phyloP scores from a whole-genome alignment of 1,140 invertebrate species.

The Ladona fulva region DNA sequence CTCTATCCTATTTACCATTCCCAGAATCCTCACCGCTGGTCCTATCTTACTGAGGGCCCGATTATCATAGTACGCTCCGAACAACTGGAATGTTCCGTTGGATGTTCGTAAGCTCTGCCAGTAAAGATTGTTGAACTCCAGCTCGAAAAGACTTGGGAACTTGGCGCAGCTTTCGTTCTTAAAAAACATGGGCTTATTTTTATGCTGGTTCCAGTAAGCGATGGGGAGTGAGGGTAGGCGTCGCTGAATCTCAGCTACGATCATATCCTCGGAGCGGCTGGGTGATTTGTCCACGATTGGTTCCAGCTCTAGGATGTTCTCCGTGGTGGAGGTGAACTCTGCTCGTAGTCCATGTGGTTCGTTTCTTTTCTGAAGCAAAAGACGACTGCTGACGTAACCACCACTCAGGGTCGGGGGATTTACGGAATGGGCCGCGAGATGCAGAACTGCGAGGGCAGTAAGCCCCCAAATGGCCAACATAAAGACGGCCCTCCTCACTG shows the following conservation, averaged over 20 bases:
- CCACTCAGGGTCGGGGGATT: background rate
- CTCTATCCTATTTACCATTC: slow-evolving; percentile 82
- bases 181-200: slow-evolving; percentile 61
- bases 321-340: slow-evolving; percentile 19
- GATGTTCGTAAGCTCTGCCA: slow-evolving; percentile 73
- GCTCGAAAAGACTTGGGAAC: slow-evolving; percentile 76
- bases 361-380: slow-evolving; percentile 30
- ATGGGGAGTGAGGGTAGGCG: slow-evolving; percentile 70
- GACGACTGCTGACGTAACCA: slow-evolving; percentile 24
- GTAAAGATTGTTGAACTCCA: slow-evolving; percentile 86
- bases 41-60: slow-evolving; percentile 64
- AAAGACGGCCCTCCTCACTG: background rate
- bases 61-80: slow-evolving; percentile 80
- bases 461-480: background rate
- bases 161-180: slow-evolving; percentile 65
- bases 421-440: background rate
- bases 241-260: slow-evolving; percentile 65
- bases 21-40: slow-evolving; percentile 73
- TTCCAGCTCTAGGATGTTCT: slow-evolving; percentile 31
- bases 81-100: slow-evolving; percentile 81
- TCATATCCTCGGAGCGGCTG: slow-evolving; percentile 59
- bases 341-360: slow-evolving; percentile 22
- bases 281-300: slow-evolving; percentile 57
- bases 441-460: background rate
- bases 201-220: slow-evolving; percentile 67